A percentile compares a stretch with the other conserved stretches of the same genome.
Evolutionary conservation across 92 coral and sea anemone species (phyloP).

Genomic region (Parazoanthus atlanticus): DNA sequence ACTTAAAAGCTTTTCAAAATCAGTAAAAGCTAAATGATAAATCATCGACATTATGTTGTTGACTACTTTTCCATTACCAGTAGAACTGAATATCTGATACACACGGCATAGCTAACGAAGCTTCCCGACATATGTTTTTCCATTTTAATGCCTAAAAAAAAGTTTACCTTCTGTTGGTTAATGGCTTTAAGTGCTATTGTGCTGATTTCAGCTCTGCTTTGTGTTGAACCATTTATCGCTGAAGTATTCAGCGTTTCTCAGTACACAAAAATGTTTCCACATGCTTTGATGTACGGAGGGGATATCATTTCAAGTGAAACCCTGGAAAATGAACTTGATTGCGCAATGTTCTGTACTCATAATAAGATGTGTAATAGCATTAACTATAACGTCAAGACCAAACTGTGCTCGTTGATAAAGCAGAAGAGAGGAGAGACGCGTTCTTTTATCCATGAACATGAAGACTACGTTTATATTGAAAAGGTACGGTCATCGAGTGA

Average conservation of each 20-base stretch:
- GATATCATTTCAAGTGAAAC: background rate
- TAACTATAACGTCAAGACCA: background rate
- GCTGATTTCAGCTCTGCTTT: background rate
- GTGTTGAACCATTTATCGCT: background rate
- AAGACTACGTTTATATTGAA: background rate
- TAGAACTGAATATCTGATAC: no score
- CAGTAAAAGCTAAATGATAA: no score
- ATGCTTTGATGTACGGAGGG: background rate
- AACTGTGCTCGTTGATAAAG: background rate
- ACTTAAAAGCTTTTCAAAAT: no score
- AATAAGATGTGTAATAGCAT: background rate
- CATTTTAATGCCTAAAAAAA: no score
- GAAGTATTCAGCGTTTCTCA: background rate
- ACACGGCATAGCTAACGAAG: no score
- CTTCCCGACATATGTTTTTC: no score
- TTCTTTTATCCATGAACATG: background rate
- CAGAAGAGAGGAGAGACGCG: background rate
- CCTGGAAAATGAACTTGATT: background rate
- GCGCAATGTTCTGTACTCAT: background rate
- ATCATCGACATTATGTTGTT: no score
- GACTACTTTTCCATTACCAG: no score
- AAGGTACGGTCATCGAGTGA: background rate
- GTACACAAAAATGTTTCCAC: background rate
- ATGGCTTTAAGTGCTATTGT: no score
- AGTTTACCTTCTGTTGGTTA: no score